Evolutionary conservation across 2,888 invertebrate species (phyloP), one percentile per base, ranked within the genome.

Genomic region (Rhamnusium bicolor): DNA sequence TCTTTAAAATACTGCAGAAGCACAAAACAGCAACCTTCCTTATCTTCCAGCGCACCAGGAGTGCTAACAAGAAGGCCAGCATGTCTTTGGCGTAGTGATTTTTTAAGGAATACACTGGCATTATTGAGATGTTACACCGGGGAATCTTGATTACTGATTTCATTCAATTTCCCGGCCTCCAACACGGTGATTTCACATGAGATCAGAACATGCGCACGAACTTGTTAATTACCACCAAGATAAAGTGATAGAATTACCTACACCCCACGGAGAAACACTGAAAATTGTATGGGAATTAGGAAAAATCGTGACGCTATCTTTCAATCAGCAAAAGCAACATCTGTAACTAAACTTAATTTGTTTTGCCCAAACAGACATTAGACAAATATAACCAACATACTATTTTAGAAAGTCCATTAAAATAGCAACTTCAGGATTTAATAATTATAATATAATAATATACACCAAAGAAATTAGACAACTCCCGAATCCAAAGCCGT

Each of bases 191-290:
- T 84, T 84, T 83, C 83, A 83, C 81, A 77, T 85, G 80, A 81
- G 83, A 84, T 83, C 83, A 71, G 72, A 80, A 82, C 81, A 80
- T 78, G 81, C 75, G 82, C 86, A 86, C 85, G 86, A 85, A 83
- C 80, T 82, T 83, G 85, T 86, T 86, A 86, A 86, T 86, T 85
- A 85, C 82, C 76, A 76, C 72, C 72, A 72, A 81, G 84, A 84
- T 84, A 81, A 82, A 76, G 81, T 82, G 82, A 81, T 81, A 80
- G 76, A 74, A 75, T 72, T 74, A 73, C 69, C 69, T 79, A 79
- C 80, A 80, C 80, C 79, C 80, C 79, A 80, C 79, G 76, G 79
- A 66, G 71, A 71, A 76, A 72, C 75, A 76, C 74, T 73, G 81
- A 81, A 84, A 84, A 82, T 83, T 84, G 81, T 70, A 77, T 85